Conservation (phyloP, 2,888 invertebrate species). For the Drosophila putrida region DNA sequence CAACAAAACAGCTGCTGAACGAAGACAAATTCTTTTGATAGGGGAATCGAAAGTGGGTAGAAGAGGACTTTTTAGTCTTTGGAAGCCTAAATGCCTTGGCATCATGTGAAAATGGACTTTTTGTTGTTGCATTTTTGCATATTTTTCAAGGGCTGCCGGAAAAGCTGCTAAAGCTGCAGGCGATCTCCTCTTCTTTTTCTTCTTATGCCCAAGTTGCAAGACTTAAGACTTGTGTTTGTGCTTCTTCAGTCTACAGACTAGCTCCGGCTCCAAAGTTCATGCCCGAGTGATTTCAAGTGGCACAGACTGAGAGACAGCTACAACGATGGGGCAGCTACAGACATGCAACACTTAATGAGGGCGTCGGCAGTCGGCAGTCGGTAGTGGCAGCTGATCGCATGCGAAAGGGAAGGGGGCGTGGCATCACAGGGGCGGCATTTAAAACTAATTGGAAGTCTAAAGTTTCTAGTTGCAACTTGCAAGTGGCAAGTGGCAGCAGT, state of each 20-base stretch:
- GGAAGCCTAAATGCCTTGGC: constrained; percentile 54
- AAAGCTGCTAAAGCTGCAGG: constrained; percentile 46
- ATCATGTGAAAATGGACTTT: constrained; percentile 64
- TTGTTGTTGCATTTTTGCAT: constrained; percentile 14
- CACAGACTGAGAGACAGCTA: constrained; percentile 37
- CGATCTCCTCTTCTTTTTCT: constrained; percentile 28
- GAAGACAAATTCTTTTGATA: constrained; percentile 47
- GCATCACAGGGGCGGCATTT: constrained; percentile 44
- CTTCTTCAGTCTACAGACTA: constrained; percentile 46
- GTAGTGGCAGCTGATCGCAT: constrained; percentile 76
- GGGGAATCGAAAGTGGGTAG: background rate
- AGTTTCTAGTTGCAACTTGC: constrained; percentile 35
- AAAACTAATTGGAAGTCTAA: constrained; percentile 65
- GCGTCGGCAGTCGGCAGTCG: constrained; percentile 57
- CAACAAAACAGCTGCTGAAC: constrained; percentile 53
- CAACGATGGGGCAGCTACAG: constrained; percentile 44
- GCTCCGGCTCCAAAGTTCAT: constrained; percentile 71
- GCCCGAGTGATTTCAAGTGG: constrained; percentile 74
- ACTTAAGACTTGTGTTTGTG: constrained; percentile 19
- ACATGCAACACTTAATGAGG: constrained; percentile 80
- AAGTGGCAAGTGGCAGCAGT: constrained; percentile 14
- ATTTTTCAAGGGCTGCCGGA: constrained; percentile 65
- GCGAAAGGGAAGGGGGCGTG: constrained; percentile 34
- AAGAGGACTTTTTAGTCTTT: constrained; percentile 2
- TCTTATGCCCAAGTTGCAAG: constrained; percentile 19